phyloP scores from a whole-genome alignment of 2,113 vertebrate species.

The Cephalophus harveyi region DNA sequence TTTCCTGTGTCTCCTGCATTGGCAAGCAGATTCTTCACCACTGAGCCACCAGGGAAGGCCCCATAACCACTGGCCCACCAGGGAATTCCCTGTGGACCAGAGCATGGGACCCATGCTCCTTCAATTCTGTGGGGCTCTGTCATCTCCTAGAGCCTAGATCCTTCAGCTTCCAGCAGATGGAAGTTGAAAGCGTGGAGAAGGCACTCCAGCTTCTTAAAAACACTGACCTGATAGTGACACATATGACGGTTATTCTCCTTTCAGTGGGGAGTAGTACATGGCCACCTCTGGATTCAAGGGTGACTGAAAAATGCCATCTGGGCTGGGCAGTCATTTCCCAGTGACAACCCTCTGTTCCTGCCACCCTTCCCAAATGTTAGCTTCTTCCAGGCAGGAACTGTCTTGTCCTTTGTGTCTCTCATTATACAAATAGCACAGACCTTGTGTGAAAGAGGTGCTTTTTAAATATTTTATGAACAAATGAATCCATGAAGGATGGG shows the following conservation, averaged over 20 bases:
- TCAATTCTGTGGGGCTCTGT: background rate
- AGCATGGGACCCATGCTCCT: background rate
- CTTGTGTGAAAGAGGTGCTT: background rate
- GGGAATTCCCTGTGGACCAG: background rate
- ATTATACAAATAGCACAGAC: background rate
- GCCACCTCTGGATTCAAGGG: background rate
- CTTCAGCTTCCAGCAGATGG: background rate
- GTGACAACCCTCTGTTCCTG: background rate
- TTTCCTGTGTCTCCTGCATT: background rate
- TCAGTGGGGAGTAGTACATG: background rate
- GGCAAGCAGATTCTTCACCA: background rate
- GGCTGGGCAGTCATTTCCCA: background rate
- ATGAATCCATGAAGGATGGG: background rate
- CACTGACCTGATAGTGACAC: background rate
- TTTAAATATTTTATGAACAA: constrained; percentile 31
- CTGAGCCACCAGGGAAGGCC: background rate
- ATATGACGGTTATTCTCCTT: background rate
- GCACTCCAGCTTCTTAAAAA: background rate
- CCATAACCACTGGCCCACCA: background rate
- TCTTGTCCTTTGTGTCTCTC: background rate
- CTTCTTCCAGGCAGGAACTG: background rate
- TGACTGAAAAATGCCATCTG: background rate
- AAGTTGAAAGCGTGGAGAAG: background rate
- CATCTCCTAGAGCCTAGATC: background rate
- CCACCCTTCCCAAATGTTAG: background rate